These are phyloP conservation scores for Rosalia funebris DNA, from an alignment of 2,888 invertebrate species.

Conservation along the genomic window DNA sequence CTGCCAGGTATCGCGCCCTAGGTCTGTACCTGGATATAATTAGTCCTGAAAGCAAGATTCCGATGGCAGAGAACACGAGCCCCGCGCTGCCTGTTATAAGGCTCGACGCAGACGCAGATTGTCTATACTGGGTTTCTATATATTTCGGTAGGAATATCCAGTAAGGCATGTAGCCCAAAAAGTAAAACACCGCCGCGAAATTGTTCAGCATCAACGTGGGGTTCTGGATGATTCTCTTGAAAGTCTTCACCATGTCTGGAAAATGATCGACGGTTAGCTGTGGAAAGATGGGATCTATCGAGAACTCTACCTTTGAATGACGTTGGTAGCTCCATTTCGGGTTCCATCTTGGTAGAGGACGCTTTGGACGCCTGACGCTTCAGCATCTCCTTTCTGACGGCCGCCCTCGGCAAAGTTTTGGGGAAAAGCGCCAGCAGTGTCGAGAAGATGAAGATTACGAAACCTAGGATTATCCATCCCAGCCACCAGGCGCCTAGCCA, in stretches of 20 bases:
- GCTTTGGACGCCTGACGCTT: slow-evolving; percentile 48
- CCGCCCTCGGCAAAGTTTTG: slow-evolving; percentile 74
- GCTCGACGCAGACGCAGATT: slow-evolving; percentile 79
- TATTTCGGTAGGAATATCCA: slow-evolving; percentile 87
- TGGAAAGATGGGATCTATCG: too few species aligned
- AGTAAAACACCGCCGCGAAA: slow-evolving; percentile 77
- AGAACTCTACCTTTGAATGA: slow-evolving; percentile 65
- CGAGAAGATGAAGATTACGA: slow-evolving; percentile 69
- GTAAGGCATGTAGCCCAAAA: slow-evolving; percentile 78
- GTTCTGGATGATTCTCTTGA: slow-evolving; percentile 73
- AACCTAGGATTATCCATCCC: slow-evolving; percentile 75
- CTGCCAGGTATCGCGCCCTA: slow-evolving; percentile 72
- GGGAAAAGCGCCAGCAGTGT: slow-evolving; percentile 75
- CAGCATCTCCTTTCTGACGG: slow-evolving; percentile 66
- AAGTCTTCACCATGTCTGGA: slow-evolving; percentile 72
- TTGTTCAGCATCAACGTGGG: slow-evolving; percentile 78
- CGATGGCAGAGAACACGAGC: slow-evolving; percentile 75
- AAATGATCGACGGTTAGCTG: too few species aligned
- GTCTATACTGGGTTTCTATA: slow-evolving; percentile 82
- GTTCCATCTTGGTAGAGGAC: slow-evolving; percentile 40
- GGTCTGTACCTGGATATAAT: slow-evolving; percentile 75
- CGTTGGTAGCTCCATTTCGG: slow-evolving; percentile 57
- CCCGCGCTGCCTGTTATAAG: slow-evolving; percentile 79
- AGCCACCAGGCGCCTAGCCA: slow-evolving; percentile 90
- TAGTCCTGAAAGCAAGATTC: slow-evolving; percentile 74